Evolutionary conservation across 2,888 invertebrate species (phyloP).

Genomic region (Atrina japonica): DNA sequence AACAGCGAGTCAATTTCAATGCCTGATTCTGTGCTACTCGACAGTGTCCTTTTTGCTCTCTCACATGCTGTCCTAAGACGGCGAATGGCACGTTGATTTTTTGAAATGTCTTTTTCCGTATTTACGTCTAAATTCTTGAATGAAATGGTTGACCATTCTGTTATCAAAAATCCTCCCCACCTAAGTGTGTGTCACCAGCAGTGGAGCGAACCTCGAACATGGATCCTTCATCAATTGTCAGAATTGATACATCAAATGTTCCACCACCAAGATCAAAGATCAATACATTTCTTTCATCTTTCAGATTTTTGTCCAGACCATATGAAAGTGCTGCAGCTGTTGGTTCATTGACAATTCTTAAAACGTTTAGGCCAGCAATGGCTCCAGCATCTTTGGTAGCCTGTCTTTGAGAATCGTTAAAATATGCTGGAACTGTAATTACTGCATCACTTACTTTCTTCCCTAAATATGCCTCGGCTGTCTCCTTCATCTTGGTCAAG

Average conservation of each 20-base stretch:
- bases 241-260: constrained; percentile 81
- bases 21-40: constrained; percentile 68
- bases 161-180: constrained; percentile 77
- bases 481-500: too few species aligned
- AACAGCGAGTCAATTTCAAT: constrained; percentile 75
- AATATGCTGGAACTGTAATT: constrained; percentile 79
- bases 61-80: constrained; percentile 75
- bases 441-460: constrained; percentile 81
- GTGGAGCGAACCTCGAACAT: constrained; percentile 77
- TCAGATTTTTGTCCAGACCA: constrained; percentile 84
- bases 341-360: constrained; percentile 85
- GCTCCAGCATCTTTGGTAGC: constrained; percentile 83
- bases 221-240: constrained; percentile 83
- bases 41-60: constrained; percentile 75
- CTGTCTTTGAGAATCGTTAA: too few species aligned
- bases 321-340: constrained; percentile 82
- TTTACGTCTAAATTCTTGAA: constrained; percentile 73
- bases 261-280: too few species aligned
- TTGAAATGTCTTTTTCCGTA: constrained; percentile 67
- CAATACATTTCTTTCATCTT: constrained; percentile 82
- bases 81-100: constrained; percentile 68
- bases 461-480: too few species aligned
- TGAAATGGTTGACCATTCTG: constrained; percentile 70
- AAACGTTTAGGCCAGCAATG: constrained; percentile 81
- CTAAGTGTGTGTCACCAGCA: constrained; percentile 77